Evolutionary conservation across 2,113 vertebrate species (phyloP).

Genomic region (Notarius lentiginosus): DNA sequence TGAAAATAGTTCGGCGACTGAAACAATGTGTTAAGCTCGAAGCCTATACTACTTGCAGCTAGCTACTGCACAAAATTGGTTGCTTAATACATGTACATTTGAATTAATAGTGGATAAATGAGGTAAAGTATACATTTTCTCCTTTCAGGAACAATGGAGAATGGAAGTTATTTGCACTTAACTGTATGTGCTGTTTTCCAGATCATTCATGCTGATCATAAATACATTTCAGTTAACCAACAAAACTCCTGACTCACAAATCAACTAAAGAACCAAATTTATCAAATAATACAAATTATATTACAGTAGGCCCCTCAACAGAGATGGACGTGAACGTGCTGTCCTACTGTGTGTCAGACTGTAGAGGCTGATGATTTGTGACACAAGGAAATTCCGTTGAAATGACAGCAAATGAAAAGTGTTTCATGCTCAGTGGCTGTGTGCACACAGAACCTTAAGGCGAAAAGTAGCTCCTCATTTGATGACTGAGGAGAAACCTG

Average conservation of each 20-base stretch:
- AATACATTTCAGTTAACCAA: not conserved
- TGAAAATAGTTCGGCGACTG: not conserved
- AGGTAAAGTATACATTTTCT: not conserved
- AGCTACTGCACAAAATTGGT: not conserved
- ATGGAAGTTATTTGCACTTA: not conserved
- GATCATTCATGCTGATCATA: not conserved
- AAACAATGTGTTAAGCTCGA: not conserved
- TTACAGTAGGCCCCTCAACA: not conserved
- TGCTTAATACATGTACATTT: not conserved
- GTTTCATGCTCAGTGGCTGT: not conserved
- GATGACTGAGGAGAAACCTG: not conserved
- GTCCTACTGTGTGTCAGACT: not conserved
- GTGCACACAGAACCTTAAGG: not conserved
- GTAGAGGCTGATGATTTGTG: not conserved
- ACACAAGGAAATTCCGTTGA: not conserved
- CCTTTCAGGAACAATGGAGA: not conserved
- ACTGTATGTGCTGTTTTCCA: not conserved
- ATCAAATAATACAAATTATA: not conserved
- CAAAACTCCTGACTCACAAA: not conserved
- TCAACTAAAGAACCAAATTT: not conserved
- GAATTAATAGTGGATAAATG: not conserved
- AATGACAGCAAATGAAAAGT: not conserved
- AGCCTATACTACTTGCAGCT: not conserved
- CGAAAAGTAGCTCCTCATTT: not conserved
- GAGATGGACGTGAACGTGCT: not conserved